Percentiles rank a stretch among this genome's conserved stretches.
Evolutionary conservation across 2,888 invertebrate genomes (phyloP).

Genomic region (Noctua pronuba): DNA sequence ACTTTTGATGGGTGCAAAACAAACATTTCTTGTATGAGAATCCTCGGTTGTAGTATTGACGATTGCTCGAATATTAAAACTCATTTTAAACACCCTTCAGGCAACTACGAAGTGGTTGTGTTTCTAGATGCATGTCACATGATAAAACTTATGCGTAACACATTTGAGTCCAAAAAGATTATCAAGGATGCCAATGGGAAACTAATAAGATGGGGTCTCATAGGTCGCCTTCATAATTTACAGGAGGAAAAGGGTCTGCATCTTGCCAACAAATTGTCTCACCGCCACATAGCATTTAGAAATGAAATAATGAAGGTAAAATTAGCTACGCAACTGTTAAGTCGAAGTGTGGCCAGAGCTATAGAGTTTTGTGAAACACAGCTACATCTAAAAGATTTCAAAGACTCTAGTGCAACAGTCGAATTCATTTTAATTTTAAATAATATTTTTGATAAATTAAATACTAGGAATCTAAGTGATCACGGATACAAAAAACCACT

Average conservation of each 20-base stretch:
- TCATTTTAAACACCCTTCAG: constrained; percentile 2
- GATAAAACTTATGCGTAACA: constrained; percentile 1
- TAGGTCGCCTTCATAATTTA: too few species aligned
- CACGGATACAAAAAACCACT: constrained; percentile 13
- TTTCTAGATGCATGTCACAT: constrained; percentile 7
- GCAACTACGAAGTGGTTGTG: neutral
- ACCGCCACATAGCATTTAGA: too few species aligned
- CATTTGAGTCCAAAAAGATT: neutral
- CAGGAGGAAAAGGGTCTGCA: too few species aligned
- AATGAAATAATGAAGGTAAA: too few species aligned
- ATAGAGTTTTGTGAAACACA: too few species aligned
- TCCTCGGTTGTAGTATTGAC: constrained; percentile 2
- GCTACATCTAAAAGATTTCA: neutral
- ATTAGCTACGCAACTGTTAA: too few species aligned
- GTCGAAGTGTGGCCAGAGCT: too few species aligned
- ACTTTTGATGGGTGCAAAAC: constrained; percentile 5
- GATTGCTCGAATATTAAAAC: neutral
- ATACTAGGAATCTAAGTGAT: neutral
- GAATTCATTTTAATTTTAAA: constrained; percentile 2
- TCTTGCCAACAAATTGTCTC: too few species aligned
- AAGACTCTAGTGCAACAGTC: constrained; percentile 10
- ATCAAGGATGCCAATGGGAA: neutral
- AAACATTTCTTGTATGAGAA: constrained; percentile 1
- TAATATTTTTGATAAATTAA: neutral
- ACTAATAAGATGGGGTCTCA: neutral